Evolutionary conservation across 1,140 invertebrate genomes (phyloP).

Genomic region (Mya arenaria): DNA sequence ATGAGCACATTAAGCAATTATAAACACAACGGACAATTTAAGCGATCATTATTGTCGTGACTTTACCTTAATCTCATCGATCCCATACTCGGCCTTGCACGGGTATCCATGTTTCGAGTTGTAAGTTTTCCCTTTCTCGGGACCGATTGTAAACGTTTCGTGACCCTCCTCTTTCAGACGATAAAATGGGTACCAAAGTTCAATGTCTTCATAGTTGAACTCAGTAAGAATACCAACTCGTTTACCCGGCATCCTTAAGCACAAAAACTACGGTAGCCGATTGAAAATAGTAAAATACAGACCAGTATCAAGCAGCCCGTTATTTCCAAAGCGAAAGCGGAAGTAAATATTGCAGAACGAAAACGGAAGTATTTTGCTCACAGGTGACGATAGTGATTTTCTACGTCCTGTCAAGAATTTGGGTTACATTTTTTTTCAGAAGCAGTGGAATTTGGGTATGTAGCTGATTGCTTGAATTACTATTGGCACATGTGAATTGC

Average conservation of each 20-base stretch:
- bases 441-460: too few relatives aligned
- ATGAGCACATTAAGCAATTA: too few relatives aligned
- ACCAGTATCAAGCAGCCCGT: too few relatives aligned
- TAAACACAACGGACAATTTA: neutral
- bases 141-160: slow-evolving; percentile 71
- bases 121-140: slow-evolving; percentile 72
- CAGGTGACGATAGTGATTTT: too few relatives aligned
- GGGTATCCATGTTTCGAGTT: slow-evolving; percentile 75
- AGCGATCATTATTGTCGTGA: slow-evolving; percentile 4
- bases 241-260: slow-evolving; percentile 1
- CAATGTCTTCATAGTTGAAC: slow-evolving; percentile 56
- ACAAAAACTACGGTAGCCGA: neutral
- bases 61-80: slow-evolving; percentile 68
- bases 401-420: too few relatives aligned
- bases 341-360: too few relatives aligned
- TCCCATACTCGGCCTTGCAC: slow-evolving; percentile 68
- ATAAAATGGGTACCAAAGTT: slow-evolving; percentile 73
- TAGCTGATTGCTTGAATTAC: too few relatives aligned
- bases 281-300: too few relatives aligned
- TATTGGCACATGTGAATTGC: too few relatives aligned
- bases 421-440: too few relatives aligned
- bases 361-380: too few relatives aligned
- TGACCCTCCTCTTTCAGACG: slow-evolving; percentile 72
- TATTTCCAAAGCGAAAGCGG: too few relatives aligned
- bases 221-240: slow-evolving; percentile 50